Conservation (phyloP, 2,888 invertebrate genomes). For the Galerucella calmariensis region DNA sequence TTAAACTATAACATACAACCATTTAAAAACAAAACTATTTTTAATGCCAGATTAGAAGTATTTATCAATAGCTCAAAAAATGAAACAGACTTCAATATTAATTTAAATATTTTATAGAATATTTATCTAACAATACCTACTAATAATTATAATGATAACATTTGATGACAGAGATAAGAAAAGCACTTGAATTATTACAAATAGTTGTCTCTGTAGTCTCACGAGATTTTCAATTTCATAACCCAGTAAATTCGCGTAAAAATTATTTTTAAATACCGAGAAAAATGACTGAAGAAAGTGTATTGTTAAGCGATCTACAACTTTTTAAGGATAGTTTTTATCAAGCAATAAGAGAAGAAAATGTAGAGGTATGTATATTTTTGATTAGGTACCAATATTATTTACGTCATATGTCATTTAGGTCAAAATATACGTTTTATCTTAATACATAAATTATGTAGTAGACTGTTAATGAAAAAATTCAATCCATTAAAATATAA, state of each 20-base stretch:
- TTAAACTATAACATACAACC: too few relatives aligned
- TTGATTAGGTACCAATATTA: background rate
- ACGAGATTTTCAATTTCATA: conserved; percentile 23
- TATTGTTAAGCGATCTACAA: conserved; percentile 46
- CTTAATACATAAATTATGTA: background rate
- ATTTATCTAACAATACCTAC: conserved; percentile 31
- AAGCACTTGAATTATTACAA: conserved; percentile 21
- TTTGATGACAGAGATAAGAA: conserved; percentile 38
- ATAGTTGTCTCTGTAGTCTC: conserved; percentile 7
- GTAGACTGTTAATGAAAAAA: background rate
- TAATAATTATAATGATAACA: conserved; percentile 32
- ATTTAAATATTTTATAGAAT: conserved; percentile 20
- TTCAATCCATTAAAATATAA: background rate
- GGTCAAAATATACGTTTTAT: background rate
- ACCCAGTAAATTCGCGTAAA: background rate
- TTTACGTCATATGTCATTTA: background rate
- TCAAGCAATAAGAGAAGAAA: conserved; percentile 50
- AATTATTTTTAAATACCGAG: background rate
- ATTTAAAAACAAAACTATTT: too few relatives aligned
- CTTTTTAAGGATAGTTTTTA: conserved; percentile 49
- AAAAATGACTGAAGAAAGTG: conserved; percentile 43
- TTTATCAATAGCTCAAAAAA: background rate
- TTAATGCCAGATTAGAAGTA: background rate
- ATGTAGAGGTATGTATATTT: conserved; percentile 49
- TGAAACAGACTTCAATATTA: background rate